Base-by-base conservation (phyloP, 2,888 invertebrate species). In the Oligia strigilis region DNA sequence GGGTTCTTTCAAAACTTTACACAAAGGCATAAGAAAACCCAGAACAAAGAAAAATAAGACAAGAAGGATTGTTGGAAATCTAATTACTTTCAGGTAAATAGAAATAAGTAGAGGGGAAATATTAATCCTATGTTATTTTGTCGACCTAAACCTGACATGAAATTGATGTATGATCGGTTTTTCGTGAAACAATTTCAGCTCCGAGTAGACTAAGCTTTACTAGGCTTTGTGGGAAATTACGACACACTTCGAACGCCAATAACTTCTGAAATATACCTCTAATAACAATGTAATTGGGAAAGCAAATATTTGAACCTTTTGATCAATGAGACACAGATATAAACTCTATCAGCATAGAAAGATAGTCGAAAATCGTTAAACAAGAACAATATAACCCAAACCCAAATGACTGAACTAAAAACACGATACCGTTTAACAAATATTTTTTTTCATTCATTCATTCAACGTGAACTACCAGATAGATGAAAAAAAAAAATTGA, bases 141-240 rank as follows among this genome's bases (percentile, higher is more conserved):
- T 11, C 70, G 19, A 73, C 46, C 46, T 52, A 52, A 70, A 82
- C 36, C 49, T 52, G 9, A 36, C 49, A 11, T 43, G 73, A 70
- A 80, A 23, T 60, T 70, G 72, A 73, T 85, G 14, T 52, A 73
- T n/a, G 46, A 14, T 52, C 60, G 72, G 69, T n/a, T 72, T 49
- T 23, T 23, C 81, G 69, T 17, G n/a, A 73, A 73, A 73, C 70
- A 19, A 73, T 85, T 65, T 62, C 17, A 52, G 58, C 13, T 46
- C 9, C 9, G n/a, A 17, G n/a, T 55, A 19, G 14, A 62, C 46
- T 29, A 46, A 52, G 43, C 40, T 70, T n/a, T 58, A 23, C 8
- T 52, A 74, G 74, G 71, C 74, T 74, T 81, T 81, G 71, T 73
- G 23, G 43, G 65, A 62, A 82, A 66, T 82, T 81, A 82, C 52